These are phyloP conservation scores for Synergus japonicus DNA, from an alignment of 2,888 invertebrate genomes.

Conservation along the genomic window DNA sequence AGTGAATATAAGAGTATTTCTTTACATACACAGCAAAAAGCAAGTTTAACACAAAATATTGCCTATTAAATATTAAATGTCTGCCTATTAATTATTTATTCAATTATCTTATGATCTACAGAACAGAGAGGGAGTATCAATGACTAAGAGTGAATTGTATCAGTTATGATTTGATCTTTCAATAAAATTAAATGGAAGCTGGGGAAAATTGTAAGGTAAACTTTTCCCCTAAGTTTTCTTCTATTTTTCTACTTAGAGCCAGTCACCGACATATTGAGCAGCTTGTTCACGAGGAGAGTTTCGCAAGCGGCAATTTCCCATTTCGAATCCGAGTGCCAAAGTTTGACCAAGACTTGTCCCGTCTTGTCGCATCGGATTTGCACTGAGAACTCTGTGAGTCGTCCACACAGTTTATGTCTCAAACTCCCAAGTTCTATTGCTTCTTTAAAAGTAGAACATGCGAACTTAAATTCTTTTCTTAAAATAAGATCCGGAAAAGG, in stretches of 20 bases:
- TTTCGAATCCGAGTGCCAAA: neutral
- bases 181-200: neutral
- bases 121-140: too few species aligned
- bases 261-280: conserved; percentile 16
- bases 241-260: neutral
- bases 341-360: conserved; percentile 28
- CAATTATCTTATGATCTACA: too few species aligned
- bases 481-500: neutral
- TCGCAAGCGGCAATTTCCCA: neutral
- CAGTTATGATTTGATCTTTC: neutral
- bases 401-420: neutral
- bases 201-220: neutral
- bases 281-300: conserved; percentile 20
- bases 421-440: neutral
- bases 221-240: conserved; percentile 3
- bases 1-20: too few species aligned
- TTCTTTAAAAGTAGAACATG: neutral
- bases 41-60: too few species aligned
- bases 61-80: too few species aligned
- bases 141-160: neutral
- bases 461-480: neutral
- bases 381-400: neutral
- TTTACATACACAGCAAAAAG: too few species aligned
- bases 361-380: neutral
- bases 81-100: too few species aligned